A percentile compares a stretch with the other conserved stretches of the same genome.
phyloP scores from a whole-genome alignment of 2,113 vertebrate species.

The Prionailurus viverrinus region DNA sequence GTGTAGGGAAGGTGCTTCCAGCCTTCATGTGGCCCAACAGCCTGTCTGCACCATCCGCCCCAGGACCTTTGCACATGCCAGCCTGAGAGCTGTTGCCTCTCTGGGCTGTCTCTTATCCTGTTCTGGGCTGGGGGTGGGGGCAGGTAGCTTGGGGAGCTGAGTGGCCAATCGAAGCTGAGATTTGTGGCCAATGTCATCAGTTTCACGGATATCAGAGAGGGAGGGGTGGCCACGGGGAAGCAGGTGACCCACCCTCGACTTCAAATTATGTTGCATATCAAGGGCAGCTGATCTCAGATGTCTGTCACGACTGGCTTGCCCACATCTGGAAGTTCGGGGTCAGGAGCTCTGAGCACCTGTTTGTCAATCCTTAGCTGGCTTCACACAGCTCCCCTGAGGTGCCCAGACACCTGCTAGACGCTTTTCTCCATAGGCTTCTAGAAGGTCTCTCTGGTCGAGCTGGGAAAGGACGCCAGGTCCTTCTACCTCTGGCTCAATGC shows the following conservation, averaged over 20 bases:
- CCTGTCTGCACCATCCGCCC: neutral
- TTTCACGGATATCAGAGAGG: fast-evolving
- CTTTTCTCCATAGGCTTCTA: neutral
- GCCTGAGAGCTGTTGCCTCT: conserved; percentile 38
- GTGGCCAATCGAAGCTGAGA: conserved; percentile 9
- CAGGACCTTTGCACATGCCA: neutral
- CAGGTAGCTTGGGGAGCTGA: neutral
- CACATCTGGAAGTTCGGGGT: conserved; percentile 50
- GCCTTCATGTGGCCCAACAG: fast-evolving
- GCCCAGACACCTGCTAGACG: neutral
- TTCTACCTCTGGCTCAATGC: neutral
- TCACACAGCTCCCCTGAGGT: neutral
- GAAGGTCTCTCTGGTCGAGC: neutral
- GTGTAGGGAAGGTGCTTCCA: neutral
- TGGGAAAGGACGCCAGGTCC: neutral
- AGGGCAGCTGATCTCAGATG: conserved; percentile 49
- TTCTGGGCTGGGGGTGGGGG: neutral
- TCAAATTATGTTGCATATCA: neutral
- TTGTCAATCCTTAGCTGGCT: neutral
- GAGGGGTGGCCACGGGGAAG: neutral
- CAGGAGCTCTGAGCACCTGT: conserved; percentile 5
- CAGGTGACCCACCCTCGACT: neutral
- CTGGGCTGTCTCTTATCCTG: neutral
- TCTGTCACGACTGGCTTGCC: neutral
- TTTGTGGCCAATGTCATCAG: conserved; percentile 43